Percentiles rank a stretch among this genome's conserved stretches.
Evolutionary conservation across 2,888 invertebrate species (phyloP).

Genomic region (Pterobdella sp.): DNA sequence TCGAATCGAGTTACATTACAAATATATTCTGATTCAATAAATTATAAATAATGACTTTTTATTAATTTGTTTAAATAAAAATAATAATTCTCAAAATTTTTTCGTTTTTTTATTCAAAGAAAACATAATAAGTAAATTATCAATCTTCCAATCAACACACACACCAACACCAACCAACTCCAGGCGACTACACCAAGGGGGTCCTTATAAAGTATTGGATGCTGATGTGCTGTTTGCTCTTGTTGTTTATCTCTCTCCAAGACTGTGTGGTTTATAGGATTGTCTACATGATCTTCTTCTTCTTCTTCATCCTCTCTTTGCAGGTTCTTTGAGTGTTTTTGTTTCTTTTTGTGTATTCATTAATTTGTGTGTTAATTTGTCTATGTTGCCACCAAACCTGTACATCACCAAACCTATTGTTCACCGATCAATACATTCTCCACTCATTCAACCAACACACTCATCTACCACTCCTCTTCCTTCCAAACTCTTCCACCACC

Average conservation of each 20-base stretch:
- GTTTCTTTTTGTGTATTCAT: no score
- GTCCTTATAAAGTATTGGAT: constrained; percentile 88
- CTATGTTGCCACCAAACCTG: no score
- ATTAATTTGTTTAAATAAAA: no score
- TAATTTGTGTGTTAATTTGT: background rate
- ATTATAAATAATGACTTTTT: no score
- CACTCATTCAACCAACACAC: background rate
- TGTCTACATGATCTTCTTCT: constrained; percentile 90
- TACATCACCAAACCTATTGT: no score
- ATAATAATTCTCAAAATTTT: no score
- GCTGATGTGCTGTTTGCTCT: constrained; percentile 81
- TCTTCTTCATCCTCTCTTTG: constrained; percentile 82
- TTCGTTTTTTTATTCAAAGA: no score
- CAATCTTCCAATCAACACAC: background rate
- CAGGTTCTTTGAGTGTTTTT: constrained; percentile 61
- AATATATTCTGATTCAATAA: no score
- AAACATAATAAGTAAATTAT: background rate
- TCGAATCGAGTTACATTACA: no score
- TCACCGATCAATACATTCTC: background rate
- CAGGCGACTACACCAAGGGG: constrained; percentile 50
- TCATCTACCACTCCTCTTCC: background rate
- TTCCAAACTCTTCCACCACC: no score
- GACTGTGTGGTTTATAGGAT: constrained; percentile 82
- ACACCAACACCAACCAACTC: background rate
- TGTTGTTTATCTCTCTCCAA: constrained; percentile 79